These are phyloP conservation scores for Thermophis baileyi DNA, from an alignment of 2,113 vertebrate species.

Conservation along the genomic window DNA sequence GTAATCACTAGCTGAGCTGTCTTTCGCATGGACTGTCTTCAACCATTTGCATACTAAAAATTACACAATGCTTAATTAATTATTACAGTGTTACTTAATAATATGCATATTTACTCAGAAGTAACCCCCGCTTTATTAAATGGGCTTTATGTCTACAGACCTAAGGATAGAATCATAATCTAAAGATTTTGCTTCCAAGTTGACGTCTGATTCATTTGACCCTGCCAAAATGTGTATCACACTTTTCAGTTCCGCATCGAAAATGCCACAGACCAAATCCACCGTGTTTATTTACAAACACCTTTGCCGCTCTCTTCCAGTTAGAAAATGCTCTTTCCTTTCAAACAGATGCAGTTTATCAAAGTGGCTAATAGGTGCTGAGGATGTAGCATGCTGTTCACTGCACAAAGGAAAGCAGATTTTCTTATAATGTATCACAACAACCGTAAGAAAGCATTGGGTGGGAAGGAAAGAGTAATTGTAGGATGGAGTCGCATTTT, in stretches of 20 bases:
- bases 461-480: background rate
- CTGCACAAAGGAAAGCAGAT: background rate
- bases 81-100: background rate
- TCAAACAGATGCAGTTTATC: background rate
- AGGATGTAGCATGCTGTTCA: background rate
- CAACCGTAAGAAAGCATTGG: background rate
- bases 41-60: background rate
- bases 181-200: background rate
- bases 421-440: background rate
- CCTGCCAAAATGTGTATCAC: background rate
- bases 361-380: background rate
- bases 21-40: background rate
- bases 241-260: background rate
- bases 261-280: background rate
- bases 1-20: background rate
- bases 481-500: background rate
- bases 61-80: background rate
- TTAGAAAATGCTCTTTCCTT: background rate
- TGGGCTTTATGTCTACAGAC: background rate
- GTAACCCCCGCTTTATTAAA: no score
- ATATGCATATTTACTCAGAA: background rate
- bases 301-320: background rate
- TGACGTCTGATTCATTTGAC: background rate
- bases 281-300: background rate
- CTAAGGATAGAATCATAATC: background rate